Percentiles rank a stretch among this genome's conserved stretches.
Conservation (phyloP, 2,113 vertebrate genomes). For the Perca flavescens region DNA sequence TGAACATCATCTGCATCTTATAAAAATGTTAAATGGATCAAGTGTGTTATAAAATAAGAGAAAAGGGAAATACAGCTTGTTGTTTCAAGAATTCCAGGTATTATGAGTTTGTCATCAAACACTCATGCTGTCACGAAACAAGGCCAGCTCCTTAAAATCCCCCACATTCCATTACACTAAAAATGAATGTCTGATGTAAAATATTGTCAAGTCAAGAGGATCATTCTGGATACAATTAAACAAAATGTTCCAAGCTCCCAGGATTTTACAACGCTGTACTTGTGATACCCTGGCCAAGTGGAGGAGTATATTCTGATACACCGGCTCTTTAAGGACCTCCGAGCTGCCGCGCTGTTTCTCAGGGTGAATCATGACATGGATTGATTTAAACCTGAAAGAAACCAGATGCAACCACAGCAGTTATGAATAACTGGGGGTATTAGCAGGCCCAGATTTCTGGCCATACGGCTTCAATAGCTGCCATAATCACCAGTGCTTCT, state of each 20-base stretch:
- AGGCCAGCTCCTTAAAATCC: conserved; percentile 21
- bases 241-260: conserved; percentile 37
- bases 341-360: conserved; percentile 40
- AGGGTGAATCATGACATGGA: conserved; percentile 65
- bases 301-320: conserved; percentile 48
- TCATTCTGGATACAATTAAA: conserved; percentile 45
- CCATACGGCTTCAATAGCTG: conserved; percentile 69
- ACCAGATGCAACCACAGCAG: conserved; percentile 75
- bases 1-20: neutral
- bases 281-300: conserved; percentile 38
- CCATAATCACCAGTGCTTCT: conserved; percentile 56
- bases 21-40: neutral
- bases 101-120: conserved; percentile 36
- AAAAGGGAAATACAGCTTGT: neutral
- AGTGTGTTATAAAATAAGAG: neutral
- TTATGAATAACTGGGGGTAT: conserved; percentile 63
- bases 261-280: conserved; percentile 30
- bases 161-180: neutral
- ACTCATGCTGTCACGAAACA: conserved; percentile 14
- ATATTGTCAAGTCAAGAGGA: conserved; percentile 7
- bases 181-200: conserved; percentile 13
- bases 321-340: conserved; percentile 33
- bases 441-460: conserved; percentile 43
- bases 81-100: conserved; percentile 25
- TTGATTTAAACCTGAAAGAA: conserved; percentile 71